phyloP scores from a whole-genome alignment of 2,113 vertebrate species.

The Corvus hawaiiensis region DNA sequence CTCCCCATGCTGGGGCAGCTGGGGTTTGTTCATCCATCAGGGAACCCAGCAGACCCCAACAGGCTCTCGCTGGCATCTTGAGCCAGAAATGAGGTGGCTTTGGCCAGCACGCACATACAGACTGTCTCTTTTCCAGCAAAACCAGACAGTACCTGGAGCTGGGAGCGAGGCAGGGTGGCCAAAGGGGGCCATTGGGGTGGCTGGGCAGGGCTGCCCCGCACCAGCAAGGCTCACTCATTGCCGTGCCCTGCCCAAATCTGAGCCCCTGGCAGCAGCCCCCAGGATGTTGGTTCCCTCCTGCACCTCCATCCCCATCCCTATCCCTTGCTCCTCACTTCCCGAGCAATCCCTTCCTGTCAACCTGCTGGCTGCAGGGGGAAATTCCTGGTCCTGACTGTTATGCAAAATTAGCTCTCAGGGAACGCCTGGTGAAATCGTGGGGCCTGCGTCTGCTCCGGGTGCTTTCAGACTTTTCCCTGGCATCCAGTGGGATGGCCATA shows the following conservation, averaged over 20 bases:
- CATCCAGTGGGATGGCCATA: background rate
- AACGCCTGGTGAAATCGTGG: background rate
- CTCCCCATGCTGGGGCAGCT: fast-evolving
- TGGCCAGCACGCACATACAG: background rate
- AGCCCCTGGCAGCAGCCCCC: background rate
- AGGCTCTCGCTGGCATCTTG: background rate
- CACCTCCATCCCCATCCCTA: background rate
- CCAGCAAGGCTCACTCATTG: background rate
- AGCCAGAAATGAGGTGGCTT: background rate
- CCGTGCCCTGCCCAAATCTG: background rate
- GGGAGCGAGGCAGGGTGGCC: fast-evolving
- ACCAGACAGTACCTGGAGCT: background rate
- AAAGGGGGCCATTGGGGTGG: fast-evolving
- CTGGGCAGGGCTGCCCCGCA: fast-evolving
- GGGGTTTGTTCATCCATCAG: background rate
- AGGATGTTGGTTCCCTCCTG: background rate
- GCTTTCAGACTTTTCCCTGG: slow-evolving; percentile 42
- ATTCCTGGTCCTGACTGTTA: background rate
- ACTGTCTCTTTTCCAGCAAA: background rate
- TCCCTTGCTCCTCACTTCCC: background rate
- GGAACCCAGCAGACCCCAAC: background rate
- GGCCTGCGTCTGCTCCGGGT: background rate
- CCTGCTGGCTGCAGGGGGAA: background rate
- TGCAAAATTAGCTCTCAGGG: background rate
- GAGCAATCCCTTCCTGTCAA: background rate